A percentile compares a stretch with the other conserved stretches of the same genome.
Evolutionary conservation across 2,797 vertebrate genomes (phyloP).

Genomic region (Pseudomugil gertrudae): DNA sequence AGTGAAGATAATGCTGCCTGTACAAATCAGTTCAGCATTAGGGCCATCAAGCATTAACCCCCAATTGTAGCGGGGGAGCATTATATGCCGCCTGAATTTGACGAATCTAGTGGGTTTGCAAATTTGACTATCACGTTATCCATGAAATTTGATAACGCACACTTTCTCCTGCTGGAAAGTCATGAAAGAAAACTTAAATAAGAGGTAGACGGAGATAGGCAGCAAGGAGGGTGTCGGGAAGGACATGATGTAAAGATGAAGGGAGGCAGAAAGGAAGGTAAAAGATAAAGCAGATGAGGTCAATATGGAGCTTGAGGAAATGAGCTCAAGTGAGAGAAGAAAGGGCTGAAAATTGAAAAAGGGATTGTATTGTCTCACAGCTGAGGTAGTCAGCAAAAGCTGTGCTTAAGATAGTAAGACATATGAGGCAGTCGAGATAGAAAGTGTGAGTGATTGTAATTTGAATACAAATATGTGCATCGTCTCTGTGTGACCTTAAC

Average conservation of each 20-base stretch:
- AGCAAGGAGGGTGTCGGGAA: neutral
- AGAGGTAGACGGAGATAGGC: slow-evolving; percentile 11
- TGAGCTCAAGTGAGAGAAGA: slow-evolving; percentile 39
- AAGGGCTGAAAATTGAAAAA: slow-evolving; percentile 30
- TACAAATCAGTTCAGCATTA: slow-evolving; percentile 59
- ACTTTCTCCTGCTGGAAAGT: slow-evolving; percentile 14
- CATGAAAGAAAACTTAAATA: slow-evolving; percentile 34
- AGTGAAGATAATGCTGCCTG: slow-evolving; percentile 58
- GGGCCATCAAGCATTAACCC: slow-evolving; percentile 54
- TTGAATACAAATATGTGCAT: slow-evolving; percentile 8
- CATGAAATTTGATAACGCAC: slow-evolving; percentile 48
- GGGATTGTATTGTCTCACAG: slow-evolving; percentile 22
- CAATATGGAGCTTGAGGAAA: slow-evolving; percentile 32
- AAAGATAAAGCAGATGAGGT: slow-evolving; percentile 38
- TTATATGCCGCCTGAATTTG: slow-evolving; percentile 36
- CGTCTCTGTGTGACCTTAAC: slow-evolving; percentile 17
- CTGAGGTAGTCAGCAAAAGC: neutral
- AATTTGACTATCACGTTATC: slow-evolving; percentile 42
- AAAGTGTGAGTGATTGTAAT: slow-evolving; percentile 12
- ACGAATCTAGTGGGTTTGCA: slow-evolving; percentile 46
- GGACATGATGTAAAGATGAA: slow-evolving; percentile 7
- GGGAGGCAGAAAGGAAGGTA: slow-evolving; percentile 4
- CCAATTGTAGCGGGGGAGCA: slow-evolving; percentile 37
- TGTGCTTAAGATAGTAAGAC: slow-evolving; percentile 31
- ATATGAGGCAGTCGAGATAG: slow-evolving; percentile 14